Evolutionary conservation across 2,797 vertebrate species (phyloP).

Genomic region (Enteromius paludinosus): DNA sequence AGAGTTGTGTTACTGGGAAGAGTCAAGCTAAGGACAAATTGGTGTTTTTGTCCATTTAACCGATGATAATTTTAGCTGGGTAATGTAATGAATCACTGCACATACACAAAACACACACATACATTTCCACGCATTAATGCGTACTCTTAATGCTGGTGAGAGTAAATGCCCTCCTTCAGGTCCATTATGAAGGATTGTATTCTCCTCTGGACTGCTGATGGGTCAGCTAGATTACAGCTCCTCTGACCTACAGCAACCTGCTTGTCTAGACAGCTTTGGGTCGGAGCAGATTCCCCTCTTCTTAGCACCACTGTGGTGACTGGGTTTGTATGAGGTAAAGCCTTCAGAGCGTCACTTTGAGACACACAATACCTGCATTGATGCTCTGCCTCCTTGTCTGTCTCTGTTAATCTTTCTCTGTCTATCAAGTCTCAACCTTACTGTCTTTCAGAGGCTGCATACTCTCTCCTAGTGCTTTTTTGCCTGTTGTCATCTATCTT

Average conservation of each 20-base stretch:
- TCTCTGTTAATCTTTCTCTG: conserved; percentile 32
- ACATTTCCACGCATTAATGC: conserved; percentile 34
- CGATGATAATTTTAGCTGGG: conserved; percentile 6
- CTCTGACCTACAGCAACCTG: conserved; percentile 53
- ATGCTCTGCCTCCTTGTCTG: conserved; percentile 31
- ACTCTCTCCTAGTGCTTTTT: conserved; percentile 11
- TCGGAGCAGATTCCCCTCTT: conserved; percentile 25
- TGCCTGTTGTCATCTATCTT: conserved; percentile 18
- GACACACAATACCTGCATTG: conserved; percentile 42
- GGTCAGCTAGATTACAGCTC: conserved; percentile 56
- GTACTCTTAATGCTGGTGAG: conserved; percentile 13
- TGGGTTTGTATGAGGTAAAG: conserved; percentile 39
- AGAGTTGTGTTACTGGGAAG: neutral
- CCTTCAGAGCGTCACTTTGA: conserved; percentile 35
- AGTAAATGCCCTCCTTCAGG: conserved; percentile 40
- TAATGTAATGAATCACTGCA: conserved; percentile 26
- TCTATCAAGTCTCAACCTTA: conserved; percentile 25
- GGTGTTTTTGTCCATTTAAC: neutral
- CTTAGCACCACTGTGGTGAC: conserved; percentile 3
- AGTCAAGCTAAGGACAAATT: neutral
- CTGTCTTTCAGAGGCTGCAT: conserved; percentile 20
- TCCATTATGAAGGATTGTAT: conserved; percentile 35
- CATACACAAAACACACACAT: conserved; percentile 27
- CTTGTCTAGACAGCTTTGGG: conserved; percentile 55
- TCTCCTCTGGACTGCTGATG: conserved; percentile 43